Evolutionary conservation across 2,797 vertebrate genomes (phyloP), one percentile per base, ranked within the genome.

Genomic region (Tiaroga cobitis): DNA sequence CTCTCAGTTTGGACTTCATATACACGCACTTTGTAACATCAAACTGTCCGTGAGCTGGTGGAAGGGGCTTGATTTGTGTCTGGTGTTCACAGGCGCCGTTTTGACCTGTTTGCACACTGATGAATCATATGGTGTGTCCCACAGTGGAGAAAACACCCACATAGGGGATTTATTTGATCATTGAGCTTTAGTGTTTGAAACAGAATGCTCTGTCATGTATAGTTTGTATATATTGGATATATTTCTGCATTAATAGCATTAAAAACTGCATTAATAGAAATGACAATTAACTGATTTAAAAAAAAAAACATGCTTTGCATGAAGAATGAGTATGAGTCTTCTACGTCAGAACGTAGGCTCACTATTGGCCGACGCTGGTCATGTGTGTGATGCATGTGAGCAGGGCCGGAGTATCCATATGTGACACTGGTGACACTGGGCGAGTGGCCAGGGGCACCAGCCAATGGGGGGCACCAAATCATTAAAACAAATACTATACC

Each of bases 121-220:
- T 73, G 34, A 73, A 61, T 82, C 37, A 82, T 59, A 46, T 34
- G 10, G n/a, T 24, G 63, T 1, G 0, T n/a, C 46, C 46, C 65
- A 56, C 32, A 43, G 68, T 73, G 51, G 59, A 51, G 59, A 83
- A 74, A 65, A 75, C 56, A 51, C 29, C 59, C 78, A 73, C 63
- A 39, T 32, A 56, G 6, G 2, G 29, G 13, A 21, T 32, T 37
- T 41, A 72, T 79, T 41, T 79, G 63, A 67, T 84, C 46, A 37
- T 2, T 26, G 49, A 61, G 39, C 8, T 26, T 68, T 51, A 68
- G 19, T 51, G 2, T 68, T 24, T 67, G 16, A 80, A 49, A 73
- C 69, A 65, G 56, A 21, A 65, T 61, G 37, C 39, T 41, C 16
- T 70, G 49, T 59, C 37, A 73, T 21, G 13, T 72, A 81, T 19